phyloP scores from a whole-genome alignment of 1,140 invertebrate species.

The Calephelis virginiensis region DNA sequence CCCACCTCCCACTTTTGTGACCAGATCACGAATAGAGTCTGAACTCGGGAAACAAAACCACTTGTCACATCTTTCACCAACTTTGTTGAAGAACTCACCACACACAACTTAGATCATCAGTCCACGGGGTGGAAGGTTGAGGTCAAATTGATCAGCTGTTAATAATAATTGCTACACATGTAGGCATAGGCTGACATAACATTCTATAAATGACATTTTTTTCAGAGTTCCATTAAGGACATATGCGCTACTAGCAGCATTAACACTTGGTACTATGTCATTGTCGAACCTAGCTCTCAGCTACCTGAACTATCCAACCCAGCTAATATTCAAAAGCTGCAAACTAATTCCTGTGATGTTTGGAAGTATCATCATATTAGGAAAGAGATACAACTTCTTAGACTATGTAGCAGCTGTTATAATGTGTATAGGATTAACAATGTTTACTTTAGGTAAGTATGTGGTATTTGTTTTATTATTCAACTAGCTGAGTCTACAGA shows the following conservation, averaged over 20 bases:
- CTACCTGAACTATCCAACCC: constrained; percentile 96
- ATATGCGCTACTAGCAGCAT: constrained; percentile 89
- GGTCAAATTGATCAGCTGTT: too few relatives aligned
- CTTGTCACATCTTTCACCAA: too few relatives aligned
- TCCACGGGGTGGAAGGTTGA: too few relatives aligned
- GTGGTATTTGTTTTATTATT: neutral
- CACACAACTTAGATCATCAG: too few relatives aligned
- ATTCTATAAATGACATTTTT: constrained; percentile 29
- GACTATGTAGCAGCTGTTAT: constrained; percentile 91
- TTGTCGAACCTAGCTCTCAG: constrained; percentile 97
- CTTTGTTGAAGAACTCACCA: too few relatives aligned
- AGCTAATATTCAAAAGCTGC: constrained; percentile 97
- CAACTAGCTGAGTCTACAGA: too few relatives aligned
- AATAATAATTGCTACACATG: too few relatives aligned
- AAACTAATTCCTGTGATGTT: constrained; percentile 97
- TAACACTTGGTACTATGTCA: constrained; percentile 97
- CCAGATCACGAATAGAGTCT: too few relatives aligned
- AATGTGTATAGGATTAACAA: constrained; percentile 95
- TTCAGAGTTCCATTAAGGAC: constrained; percentile 90
- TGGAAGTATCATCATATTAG: constrained; percentile 94
- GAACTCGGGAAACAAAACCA: too few relatives aligned
- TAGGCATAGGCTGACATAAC: too few relatives aligned
- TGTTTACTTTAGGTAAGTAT: constrained; percentile 87
- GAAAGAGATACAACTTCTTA: constrained; percentile 90
- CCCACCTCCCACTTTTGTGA: too few relatives aligned